A percentile compares a stretch with the other conserved stretches of the same genome.
These are phyloP conservation scores for Cassiopea andromeda DNA, from an alignment of 30 jellyfish, hydroid and myxozoan genomes.

Conservation along the genomic window DNA sequence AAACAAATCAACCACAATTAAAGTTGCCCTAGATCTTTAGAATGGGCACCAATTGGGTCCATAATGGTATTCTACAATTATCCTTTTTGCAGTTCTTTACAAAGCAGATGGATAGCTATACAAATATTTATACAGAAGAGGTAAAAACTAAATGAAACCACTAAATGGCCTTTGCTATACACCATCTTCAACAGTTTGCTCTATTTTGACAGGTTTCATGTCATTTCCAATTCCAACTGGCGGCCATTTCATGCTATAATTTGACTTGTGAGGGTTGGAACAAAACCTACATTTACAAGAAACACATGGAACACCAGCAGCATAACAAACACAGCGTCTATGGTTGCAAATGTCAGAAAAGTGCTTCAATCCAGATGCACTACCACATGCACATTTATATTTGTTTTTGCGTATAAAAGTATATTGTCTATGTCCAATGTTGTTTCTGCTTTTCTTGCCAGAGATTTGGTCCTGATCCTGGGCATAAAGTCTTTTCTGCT, in stretches of 20 bases:
- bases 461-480: not conserved
- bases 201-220: constrained; percentile 5
- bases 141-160: not conserved
- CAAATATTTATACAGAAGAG: not conserved
- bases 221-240: constrained; percentile 15
- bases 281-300: constrained; percentile 85
- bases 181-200: constrained; percentile 1
- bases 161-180: not conserved
- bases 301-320: constrained; percentile 87
- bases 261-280: constrained; percentile 77
- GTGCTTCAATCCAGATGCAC: constrained; percentile 53
- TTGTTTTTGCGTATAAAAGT: constrained; percentile 48
- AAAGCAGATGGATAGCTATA: not conserved
- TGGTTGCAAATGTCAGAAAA: constrained; percentile 79
- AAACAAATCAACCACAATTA: too few species aligned
- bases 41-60: not conserved
- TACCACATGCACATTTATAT: constrained; percentile 82
- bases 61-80: not conserved
- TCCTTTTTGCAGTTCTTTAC: not conserved
- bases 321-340: constrained; percentile 81
- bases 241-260: constrained; percentile 35
- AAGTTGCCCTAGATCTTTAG: too few species aligned
- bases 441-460: not conserved
- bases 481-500: not conserved
- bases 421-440: constrained; percentile 11